phyloP scores from a whole-genome alignment of 2,888 invertebrate species.

The Drosophila picticornis region DNA sequence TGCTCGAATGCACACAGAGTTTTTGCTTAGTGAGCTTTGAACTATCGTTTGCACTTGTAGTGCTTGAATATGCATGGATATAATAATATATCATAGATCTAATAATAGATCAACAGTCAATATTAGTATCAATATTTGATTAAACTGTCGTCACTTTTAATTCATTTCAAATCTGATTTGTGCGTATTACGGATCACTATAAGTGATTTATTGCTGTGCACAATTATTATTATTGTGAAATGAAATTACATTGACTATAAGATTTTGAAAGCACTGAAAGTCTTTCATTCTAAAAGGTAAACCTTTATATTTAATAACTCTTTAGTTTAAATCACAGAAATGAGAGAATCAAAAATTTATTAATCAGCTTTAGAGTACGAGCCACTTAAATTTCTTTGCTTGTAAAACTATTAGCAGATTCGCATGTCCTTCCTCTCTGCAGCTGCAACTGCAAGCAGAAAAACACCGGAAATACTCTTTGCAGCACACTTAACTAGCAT shows the following conservation, averaged over 20 bases:
- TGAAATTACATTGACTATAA: too few species aligned
- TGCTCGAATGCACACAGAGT: slow-evolving; percentile 1
- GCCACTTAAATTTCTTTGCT: neutral
- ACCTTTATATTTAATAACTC: neutral
- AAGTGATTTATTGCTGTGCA: neutral
- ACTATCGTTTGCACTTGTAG: neutral
- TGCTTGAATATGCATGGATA: neutral
- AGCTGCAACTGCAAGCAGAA: slow-evolving; percentile 1
- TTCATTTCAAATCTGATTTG: neutral
- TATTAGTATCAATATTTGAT: neutral
- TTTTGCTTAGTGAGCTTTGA: slow-evolving; percentile 40
- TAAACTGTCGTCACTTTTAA: neutral
- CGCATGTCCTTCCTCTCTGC: neutral
- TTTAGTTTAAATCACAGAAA: neutral
- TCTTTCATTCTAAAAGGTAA: neutral
- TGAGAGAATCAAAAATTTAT: neutral
- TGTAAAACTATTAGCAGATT: neutral
- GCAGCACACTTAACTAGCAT: slow-evolving; percentile 30
- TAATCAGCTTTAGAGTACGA: neutral
- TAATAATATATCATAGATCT: neutral
- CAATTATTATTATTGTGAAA: neutral
- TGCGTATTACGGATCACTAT: neutral
- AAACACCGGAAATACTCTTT: neutral
- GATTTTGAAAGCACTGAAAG: neutral
- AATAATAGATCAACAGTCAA: neutral